Conservation (phyloP, 35 echinoderm and acorn worm species). For the Holothuria glaberrima region DNA sequence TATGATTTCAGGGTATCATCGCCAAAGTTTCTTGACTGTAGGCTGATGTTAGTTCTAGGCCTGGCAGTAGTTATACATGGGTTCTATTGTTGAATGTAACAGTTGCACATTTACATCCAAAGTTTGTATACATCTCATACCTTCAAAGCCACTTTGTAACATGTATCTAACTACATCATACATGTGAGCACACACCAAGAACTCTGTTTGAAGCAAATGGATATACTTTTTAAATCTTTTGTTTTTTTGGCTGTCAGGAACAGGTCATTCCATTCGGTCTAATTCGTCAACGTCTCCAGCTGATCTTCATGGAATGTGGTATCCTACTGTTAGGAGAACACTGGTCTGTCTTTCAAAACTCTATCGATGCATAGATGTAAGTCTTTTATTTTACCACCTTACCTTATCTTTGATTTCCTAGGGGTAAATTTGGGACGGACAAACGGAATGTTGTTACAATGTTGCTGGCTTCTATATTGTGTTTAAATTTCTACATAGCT, state of each 20-base stretch:
- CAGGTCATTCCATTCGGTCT: background rate
- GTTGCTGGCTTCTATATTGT: too few species aligned
- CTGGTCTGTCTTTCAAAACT: conserved; percentile 98
- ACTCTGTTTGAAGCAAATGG: background rate
- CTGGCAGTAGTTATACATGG: too few species aligned
- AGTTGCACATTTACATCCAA: too few species aligned
- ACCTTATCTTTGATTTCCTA: too few species aligned
- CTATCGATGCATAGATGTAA: conserved; percentile 99
- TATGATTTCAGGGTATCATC: too few species aligned
- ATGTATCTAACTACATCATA: background rate
- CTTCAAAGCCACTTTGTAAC: background rate
- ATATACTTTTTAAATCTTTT: background rate
- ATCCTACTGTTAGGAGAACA: conserved; percentile 94
- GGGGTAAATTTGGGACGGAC: too few species aligned
- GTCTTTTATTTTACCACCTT: background rate
- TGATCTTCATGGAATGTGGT: conserved; percentile 99
- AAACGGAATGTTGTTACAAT: too few species aligned
- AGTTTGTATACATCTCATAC: background rate
- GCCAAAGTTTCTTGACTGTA: too few species aligned
- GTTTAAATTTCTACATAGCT: too few species aligned
- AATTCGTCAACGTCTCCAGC: conserved; percentile 90
- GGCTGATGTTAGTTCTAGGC: too few species aligned
- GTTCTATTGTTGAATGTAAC: too few species aligned
- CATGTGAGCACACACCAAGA: background rate
- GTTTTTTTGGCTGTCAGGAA: conserved; percentile 6